These are phyloP conservation scores for Tenualosa thibaudeaui DNA, from an alignment of 2,797 vertebrate species.

Conservation along the genomic window DNA sequence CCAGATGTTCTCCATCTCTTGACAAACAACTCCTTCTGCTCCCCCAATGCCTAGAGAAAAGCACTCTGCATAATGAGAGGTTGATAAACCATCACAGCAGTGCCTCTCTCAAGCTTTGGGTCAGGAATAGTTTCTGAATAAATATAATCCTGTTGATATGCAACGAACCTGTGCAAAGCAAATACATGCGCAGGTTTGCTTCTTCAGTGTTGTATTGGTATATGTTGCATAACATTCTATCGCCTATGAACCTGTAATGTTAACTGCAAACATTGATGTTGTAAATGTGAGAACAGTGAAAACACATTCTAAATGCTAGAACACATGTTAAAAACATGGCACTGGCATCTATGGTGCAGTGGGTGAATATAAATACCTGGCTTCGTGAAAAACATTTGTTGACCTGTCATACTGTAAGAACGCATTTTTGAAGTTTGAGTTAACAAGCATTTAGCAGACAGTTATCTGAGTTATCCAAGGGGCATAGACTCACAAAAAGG, in stretches of 20 bases:
- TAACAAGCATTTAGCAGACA: too few relatives aligned
- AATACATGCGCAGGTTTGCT: too few relatives aligned
- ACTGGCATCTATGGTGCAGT: not conserved
- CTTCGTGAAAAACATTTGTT: not conserved
- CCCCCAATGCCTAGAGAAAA: not conserved
- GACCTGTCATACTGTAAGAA: not conserved
- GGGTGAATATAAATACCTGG: not conserved
- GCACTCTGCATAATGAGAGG: not conserved
- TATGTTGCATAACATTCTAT: not conserved
- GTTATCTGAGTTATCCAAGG: too few relatives aligned
- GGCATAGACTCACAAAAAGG: too few relatives aligned
- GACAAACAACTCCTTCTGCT: not conserved
- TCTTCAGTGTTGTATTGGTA: not conserved
- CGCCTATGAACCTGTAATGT: not conserved
- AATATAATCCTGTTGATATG: conserved; percentile 8
- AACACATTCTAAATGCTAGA: not conserved
- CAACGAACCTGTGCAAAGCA: not conserved
- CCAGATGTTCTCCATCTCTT: conserved; percentile 30
- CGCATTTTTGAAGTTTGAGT: not conserved
- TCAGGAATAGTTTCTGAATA: not conserved
- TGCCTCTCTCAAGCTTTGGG: not conserved
- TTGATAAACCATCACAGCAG: not conserved
- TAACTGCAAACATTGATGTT: not conserved
- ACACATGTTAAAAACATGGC: not conserved
- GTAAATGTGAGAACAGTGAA: not conserved